Evolutionary conservation across 2,797 vertebrate genomes (phyloP).

Genomic region (Peromyscus attwateri): DNA sequence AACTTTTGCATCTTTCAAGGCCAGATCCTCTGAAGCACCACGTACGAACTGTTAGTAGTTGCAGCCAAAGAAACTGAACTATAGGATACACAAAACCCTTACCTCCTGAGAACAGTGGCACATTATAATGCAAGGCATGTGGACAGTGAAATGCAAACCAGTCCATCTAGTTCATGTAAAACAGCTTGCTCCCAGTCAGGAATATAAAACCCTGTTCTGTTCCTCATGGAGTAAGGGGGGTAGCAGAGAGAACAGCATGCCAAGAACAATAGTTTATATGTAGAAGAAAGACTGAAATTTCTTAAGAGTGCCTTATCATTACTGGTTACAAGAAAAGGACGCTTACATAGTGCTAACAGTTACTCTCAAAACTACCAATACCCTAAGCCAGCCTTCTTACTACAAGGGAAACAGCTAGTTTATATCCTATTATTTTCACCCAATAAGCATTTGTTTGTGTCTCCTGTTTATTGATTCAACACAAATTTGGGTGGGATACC

Average conservation of each 20-base stretch:
- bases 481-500: conserved; percentile 15
- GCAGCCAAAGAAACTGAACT: conserved; percentile 56
- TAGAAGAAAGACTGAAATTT: conserved; percentile 10
- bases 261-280: conserved; percentile 28
- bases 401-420: not conserved
- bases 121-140: conserved; percentile 81
- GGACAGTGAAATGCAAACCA: conserved; percentile 72
- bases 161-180: conserved; percentile 46
- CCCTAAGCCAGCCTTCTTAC: conserved; percentile 7
- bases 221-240: not conserved
- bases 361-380: conserved; percentile 35
- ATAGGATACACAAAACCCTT: conserved; percentile 69
- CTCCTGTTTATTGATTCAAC: conserved; percentile 34
- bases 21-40: conserved; percentile 75
- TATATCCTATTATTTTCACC: conserved; percentile 37
- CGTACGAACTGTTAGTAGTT: conserved; percentile 80
- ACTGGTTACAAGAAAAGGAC: conserved; percentile 32
- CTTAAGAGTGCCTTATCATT: not conserved
- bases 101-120: conserved; percentile 87
- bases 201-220: conserved; percentile 12
- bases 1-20: conserved; percentile 74
- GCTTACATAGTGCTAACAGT: not conserved
- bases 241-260: not conserved
- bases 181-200: conserved; percentile 18
- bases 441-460: conserved; percentile 17